Evolutionary conservation across 2,113 vertebrate genomes (phyloP).

Genomic region (Ceyx margarethae): DNA sequence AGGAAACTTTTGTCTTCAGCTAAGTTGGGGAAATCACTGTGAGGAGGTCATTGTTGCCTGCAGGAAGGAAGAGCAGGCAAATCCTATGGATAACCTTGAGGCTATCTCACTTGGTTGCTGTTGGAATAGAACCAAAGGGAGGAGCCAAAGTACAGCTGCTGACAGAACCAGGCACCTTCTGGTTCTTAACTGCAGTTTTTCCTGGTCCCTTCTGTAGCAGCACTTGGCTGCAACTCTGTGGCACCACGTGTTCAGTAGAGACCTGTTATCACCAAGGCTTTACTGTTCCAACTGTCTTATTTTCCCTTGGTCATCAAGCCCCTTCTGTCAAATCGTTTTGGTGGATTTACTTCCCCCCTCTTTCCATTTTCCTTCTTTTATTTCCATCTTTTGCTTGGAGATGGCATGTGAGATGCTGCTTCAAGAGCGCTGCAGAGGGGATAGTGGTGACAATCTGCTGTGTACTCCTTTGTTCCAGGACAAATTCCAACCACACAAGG

Average conservation of each 20-base stretch:
- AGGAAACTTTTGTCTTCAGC: not conserved
- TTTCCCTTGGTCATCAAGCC: not conserved
- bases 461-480: not conserved
- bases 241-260: accelerated
- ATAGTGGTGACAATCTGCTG: not conserved
- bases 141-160: not conserved
- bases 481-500: accelerated
- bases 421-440: not conserved
- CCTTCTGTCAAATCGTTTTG: not conserved
- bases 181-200: not conserved
- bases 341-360: not conserved
- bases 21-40: not conserved
- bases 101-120: not conserved
- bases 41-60: not conserved
- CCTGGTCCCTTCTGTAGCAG: not conserved
- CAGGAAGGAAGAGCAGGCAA: not conserved
- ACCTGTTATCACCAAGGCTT: not conserved
- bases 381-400: not conserved
- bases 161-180: not conserved
- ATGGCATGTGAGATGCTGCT: not conserved
- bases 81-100: not conserved
- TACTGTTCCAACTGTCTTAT: not conserved
- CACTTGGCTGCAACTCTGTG: not conserved
- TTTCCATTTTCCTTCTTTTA: not conserved
- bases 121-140: not conserved